phyloP scores from a whole-genome alignment of 2,797 vertebrate species.

The Heterohyrax brucei region DNA sequence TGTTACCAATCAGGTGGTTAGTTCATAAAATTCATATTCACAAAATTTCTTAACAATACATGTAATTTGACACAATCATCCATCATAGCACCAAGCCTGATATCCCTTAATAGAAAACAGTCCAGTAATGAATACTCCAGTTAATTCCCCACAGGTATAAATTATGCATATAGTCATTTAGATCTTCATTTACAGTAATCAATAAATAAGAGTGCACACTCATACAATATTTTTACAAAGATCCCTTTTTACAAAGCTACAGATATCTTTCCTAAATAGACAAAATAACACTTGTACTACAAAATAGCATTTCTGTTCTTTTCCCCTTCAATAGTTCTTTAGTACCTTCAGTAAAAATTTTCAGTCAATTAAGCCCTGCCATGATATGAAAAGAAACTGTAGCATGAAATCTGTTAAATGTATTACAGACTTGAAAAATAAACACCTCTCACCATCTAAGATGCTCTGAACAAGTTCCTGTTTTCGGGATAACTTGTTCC shows the following conservation, averaged over 20 bases:
- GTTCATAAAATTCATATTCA: conserved; percentile 75
- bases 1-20: conserved; percentile 3
- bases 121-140: conserved; percentile 77
- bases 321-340: conserved; percentile 69
- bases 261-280: conserved; percentile 84
- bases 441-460: neutral
- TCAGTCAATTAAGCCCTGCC: conserved; percentile 85
- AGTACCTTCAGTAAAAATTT: conserved; percentile 86
- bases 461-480: neutral
- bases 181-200: conserved; percentile 88
- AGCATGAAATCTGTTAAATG: conserved; percentile 85
- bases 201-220: conserved; percentile 88
- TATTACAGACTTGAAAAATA: conserved; percentile 77
- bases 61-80: conserved; percentile 77
- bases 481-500: neutral
- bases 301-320: conserved; percentile 88
- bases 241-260: conserved; percentile 83
- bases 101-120: conserved; percentile 84
- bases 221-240: conserved; percentile 88
- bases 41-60: conserved; percentile 77
- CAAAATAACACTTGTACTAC: conserved; percentile 90
- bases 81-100: conserved; percentile 84
- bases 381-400: conserved; percentile 82
- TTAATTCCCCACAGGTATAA: conserved; percentile 83
- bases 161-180: conserved; percentile 82